Evolutionary conservation across 2,113 vertebrate species (phyloP), one percentile per base, ranked within the genome.

Genomic region (Corythoichthys intestinalis): DNA sequence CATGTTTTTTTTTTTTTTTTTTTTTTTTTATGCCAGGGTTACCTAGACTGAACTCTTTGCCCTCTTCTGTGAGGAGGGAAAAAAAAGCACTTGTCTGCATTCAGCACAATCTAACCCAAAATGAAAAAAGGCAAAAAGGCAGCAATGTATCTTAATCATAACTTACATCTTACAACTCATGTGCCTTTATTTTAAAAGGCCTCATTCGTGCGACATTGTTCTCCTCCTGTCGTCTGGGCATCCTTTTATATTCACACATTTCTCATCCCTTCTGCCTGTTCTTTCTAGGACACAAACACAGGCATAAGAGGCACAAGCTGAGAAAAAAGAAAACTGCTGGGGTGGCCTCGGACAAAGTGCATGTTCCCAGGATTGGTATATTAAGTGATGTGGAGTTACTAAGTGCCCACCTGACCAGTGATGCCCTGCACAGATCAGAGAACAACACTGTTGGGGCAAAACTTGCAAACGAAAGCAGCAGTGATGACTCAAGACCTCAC

Each of bases 281-380:
- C 65, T 67, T 65, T 77, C 41, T 53, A 99, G 97, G 94, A 81
- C 93, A 93, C 52, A 93, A 87, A 86, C 91, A 90, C 73, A 90
- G 87, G 81, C 90, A 88, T 76, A 89, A 87, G 73, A 92, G 90
- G 85, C 90, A 87, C 84, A 93, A 85, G 86, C 85, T 60, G 70
- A 83, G 76, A 77, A 84, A 76, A 87, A 78, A 83, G 68, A 70
- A 65, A 28, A 71, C 52, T 17, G 66, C 66, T 8, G 79, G 61
- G 49, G 62, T 67, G 72, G 70, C 75, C 75, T 65, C 78, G n/a
- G 6, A 60, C 6, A 64, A 70, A 41, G 50, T 69, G 70, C 78
- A 76, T 28, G 75, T 62, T 67, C 70, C 83, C 75, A 72, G 72
- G 8, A 60, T 81, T 4, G 79, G 80, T 48, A 74, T 93, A 17